Conservation (phyloP, 1,140 invertebrate genomes). For the Diorhabda carinulata region DNA sequence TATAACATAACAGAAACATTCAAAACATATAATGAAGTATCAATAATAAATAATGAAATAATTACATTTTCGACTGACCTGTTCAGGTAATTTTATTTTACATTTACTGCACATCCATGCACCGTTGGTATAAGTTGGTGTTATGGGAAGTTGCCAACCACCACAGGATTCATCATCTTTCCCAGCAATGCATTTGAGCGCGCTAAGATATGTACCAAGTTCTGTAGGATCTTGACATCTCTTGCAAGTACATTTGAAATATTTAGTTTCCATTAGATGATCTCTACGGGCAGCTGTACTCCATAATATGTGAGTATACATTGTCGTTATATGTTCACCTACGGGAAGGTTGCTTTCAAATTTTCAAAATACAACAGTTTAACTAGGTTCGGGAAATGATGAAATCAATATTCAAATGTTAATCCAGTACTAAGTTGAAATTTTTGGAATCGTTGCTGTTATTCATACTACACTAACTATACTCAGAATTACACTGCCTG, state of each 20-base stretch:
- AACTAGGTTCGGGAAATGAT: no score
- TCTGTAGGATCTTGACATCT: conserved; percentile 63
- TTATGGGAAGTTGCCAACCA: conserved; percentile 53
- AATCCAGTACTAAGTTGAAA: no score
- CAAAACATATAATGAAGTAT: no score
- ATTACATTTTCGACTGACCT: not conserved
- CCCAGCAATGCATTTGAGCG: conserved; percentile 57
- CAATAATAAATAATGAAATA: no score
- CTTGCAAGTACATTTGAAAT: conserved; percentile 60
- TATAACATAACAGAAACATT: no score
- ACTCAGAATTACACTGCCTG: no score
- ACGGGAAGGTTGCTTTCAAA: not conserved
- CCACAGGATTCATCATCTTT: conserved; percentile 42
- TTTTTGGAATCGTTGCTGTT: no score
- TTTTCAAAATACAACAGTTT: no score
- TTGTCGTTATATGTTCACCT: conserved; percentile 58
- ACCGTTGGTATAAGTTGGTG: conserved; percentile 57
- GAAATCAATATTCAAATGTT: no score
- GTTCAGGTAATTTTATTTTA: conserved; percentile 48
- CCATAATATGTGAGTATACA: conserved; percentile 64
- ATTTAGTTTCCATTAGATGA: conserved; percentile 60
- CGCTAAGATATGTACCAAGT: conserved; percentile 58
- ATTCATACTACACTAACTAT: no score
- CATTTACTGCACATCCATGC: conserved; percentile 63
- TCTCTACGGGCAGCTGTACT: conserved; percentile 60